These are phyloP conservation scores for Sylvia atricapilla DNA, from an alignment of 2,113 vertebrate genomes.

Conservation along the genomic window DNA sequence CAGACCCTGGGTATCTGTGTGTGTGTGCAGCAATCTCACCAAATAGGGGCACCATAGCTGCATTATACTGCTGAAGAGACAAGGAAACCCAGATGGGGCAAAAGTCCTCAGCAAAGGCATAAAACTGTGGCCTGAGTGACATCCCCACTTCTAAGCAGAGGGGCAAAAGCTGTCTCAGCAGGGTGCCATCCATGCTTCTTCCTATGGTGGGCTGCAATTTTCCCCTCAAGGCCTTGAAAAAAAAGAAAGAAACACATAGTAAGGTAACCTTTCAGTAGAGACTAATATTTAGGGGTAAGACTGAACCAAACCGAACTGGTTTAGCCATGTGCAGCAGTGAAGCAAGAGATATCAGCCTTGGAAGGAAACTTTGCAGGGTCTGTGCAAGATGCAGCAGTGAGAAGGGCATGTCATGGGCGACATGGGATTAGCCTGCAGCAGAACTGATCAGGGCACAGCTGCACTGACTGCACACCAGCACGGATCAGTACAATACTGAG, in stretches of 20 bases:
- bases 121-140: not conserved
- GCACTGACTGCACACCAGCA: not conserved
- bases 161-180: not conserved
- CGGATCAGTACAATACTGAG: not conserved
- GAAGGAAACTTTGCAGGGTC: not conserved
- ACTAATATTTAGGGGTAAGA: not conserved
- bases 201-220: not conserved
- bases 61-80: not conserved
- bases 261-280: not conserved
- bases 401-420: not conserved
- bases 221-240: not conserved
- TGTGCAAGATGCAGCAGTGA: not conserved
- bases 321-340: not conserved
- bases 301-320: not conserved
- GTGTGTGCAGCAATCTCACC: not conserved
- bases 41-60: not conserved
- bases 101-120: not conserved
- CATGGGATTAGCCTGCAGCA: not conserved
- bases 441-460: not conserved
- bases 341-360: not conserved
- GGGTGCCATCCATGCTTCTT: not conserved
- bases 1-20: too few species aligned
- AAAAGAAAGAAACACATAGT: not conserved
- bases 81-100: not conserved
- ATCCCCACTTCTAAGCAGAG: not conserved